Percentiles rank a stretch among this genome's conserved stretches.
Evolutionary conservation across 2,888 invertebrate genomes (phyloP).

Genomic region (Cerceris ruficornis): DNA sequence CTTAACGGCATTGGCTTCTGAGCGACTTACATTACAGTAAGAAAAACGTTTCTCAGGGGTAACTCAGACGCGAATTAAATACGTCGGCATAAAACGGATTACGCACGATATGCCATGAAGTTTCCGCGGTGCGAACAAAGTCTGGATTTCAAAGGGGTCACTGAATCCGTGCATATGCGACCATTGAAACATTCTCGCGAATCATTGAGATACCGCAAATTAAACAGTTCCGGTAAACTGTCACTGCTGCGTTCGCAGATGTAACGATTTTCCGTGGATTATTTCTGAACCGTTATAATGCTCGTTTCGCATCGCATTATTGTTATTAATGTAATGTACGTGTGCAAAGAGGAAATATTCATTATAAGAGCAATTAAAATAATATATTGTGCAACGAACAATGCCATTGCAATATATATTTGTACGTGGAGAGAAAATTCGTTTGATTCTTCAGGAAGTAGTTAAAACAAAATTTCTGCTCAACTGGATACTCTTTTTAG

Average conservation of each 20-base stretch:
- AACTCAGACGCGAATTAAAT: background rate
- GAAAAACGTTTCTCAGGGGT: background rate
- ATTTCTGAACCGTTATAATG: background rate
- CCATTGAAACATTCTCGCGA: constrained; percentile 27
- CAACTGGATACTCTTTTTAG: too few species aligned
- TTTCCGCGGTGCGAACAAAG: constrained; percentile 8
- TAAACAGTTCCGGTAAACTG: constrained; percentile 47
- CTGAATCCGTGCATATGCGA: constrained; percentile 6
- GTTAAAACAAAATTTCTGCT: too few species aligned
- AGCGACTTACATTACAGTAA: background rate
- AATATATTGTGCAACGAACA: background rate
- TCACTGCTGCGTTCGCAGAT: constrained; percentile 20
- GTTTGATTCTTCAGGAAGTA: too few species aligned
- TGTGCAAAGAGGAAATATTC: background rate
- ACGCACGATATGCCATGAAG: constrained; percentile 1
- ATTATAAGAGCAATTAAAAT: background rate
- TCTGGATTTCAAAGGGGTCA: constrained; percentile 21
- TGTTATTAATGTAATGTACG: background rate
- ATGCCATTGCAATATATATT: background rate
- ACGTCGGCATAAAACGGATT: constrained; percentile 4
- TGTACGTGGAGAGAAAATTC: background rate
- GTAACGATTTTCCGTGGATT: constrained; percentile 33
- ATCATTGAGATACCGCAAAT: constrained; percentile 40
- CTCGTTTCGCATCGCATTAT: too few species aligned
- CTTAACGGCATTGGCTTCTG: too few species aligned